Evolutionary conservation across 2,797 vertebrate genomes (phyloP).

Genomic region (Macropodus opercularis): DNA sequence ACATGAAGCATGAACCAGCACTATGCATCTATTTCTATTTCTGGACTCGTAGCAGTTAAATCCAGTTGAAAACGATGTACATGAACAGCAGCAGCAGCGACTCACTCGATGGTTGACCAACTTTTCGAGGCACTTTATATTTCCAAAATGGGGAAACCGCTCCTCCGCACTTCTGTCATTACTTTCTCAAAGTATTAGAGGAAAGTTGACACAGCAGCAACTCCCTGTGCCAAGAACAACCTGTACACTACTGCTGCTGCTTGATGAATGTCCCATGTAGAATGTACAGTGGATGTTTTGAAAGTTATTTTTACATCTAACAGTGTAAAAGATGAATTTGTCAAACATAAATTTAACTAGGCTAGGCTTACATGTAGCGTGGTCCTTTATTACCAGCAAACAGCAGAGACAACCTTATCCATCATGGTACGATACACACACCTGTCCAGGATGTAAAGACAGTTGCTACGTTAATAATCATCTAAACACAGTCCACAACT

Average conservation of each 20-base stretch:
- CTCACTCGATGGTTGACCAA: slow-evolving; percentile 10
- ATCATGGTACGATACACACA: slow-evolving; percentile 31
- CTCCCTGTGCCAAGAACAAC: slow-evolving; percentile 24
- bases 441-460: no score
- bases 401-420: slow-evolving; percentile 24
- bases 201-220: not conserved
- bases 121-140: slow-evolving; percentile 20
- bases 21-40: not conserved
- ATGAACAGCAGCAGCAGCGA: slow-evolving; percentile 8
- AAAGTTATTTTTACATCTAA: slow-evolving; percentile 33
- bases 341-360: slow-evolving; percentile 23
- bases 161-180: slow-evolving; percentile 8
- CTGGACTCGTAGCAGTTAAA: not conserved
- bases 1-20: slow-evolving; percentile 22
- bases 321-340: slow-evolving; percentile 22
- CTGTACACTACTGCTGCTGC: not conserved
- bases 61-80: not conserved
- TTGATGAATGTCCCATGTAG: slow-evolving; percentile 14
- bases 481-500: slow-evolving; percentile 80
- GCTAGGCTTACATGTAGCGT: slow-evolving; percentile 28
- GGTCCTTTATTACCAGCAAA: slow-evolving; percentile 8
- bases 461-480: not conserved
- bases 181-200: slow-evolving; percentile 9
- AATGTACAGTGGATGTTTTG: slow-evolving; percentile 31
- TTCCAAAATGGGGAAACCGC: slow-evolving; percentile 2